Conservation (phyloP, 1,140 invertebrate genomes). For the Bicyclus anynana region DNA sequence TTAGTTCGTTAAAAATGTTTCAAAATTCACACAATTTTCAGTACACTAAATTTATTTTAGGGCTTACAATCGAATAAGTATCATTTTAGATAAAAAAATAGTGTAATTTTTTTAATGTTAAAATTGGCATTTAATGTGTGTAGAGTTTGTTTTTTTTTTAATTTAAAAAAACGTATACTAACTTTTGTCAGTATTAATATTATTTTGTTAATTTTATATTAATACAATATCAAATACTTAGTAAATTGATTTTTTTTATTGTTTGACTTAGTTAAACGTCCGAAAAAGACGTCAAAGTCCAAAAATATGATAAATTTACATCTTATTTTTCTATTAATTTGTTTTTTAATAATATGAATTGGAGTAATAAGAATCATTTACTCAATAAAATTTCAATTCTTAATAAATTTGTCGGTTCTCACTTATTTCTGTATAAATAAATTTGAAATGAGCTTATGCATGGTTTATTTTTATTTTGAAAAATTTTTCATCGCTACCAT, state of each 20-base stretch:
- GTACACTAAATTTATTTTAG: no score
- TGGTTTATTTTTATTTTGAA: not conserved
- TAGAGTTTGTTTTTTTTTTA: not conserved
- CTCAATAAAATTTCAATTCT: not conserved
- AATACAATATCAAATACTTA: conserved; percentile 1
- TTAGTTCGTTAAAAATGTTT: no score
- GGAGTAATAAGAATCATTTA: not conserved
- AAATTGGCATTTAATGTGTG: conserved; percentile 19
- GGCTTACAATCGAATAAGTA: not conserved
- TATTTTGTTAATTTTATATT: conserved; percentile 10
- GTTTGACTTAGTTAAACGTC: no score
- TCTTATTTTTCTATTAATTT: no score
- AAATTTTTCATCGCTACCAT: no score
- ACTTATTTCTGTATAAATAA: conserved; percentile 17
- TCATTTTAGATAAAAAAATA: not conserved
- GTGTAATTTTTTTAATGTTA: not conserved
- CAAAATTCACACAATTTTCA: no score
- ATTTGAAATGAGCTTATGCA: not conserved
- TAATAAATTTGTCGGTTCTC: conserved; percentile 25
- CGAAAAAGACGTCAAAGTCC: no score
- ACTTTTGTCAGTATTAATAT: conserved; percentile 23
- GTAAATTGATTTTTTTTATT: conserved; percentile 1
- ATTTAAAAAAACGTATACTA: conserved; percentile 5
- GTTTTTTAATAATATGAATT: not conserved
- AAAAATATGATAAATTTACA: no score